phyloP scores from a whole-genome alignment of 2,797 vertebrate genomes.

The Falco novaeseelandiae region DNA sequence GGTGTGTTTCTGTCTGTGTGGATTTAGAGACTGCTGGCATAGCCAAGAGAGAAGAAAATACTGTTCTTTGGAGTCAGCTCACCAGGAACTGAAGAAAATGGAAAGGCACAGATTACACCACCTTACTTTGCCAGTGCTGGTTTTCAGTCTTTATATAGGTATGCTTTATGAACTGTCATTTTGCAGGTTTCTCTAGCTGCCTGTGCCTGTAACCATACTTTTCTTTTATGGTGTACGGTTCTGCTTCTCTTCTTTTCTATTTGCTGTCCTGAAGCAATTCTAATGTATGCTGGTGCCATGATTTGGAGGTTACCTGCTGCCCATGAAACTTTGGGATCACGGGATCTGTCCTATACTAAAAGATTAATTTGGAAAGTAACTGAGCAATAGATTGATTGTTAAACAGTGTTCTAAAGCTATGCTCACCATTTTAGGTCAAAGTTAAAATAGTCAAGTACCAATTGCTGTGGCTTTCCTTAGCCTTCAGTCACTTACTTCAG shows the following conservation, averaged over 20 bases:
- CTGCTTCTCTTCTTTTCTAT: background rate
- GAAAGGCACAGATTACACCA: background rate
- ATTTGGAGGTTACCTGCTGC: background rate
- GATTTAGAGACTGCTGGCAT: background rate
- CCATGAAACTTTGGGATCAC: background rate
- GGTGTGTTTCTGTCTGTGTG: background rate
- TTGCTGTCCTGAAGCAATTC: background rate
- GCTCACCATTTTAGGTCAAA: background rate
- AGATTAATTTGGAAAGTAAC: background rate
- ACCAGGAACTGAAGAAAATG: background rate
- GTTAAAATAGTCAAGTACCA: background rate
- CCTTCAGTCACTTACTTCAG: background rate
- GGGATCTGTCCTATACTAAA: background rate
- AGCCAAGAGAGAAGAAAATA: background rate
- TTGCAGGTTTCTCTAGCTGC: background rate
- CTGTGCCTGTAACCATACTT: background rate
- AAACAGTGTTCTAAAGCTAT: background rate
- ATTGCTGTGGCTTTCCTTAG: background rate
- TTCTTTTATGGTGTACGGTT: background rate
- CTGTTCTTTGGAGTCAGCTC: background rate
- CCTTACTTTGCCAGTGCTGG: background rate
- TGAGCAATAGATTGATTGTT: background rate
- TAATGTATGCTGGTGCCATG: background rate
- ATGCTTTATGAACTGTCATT: background rate
- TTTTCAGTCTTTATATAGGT: background rate